phyloP scores from a whole-genome alignment of 2,797 vertebrate genomes.

The Pagetopsis macropterus region DNA sequence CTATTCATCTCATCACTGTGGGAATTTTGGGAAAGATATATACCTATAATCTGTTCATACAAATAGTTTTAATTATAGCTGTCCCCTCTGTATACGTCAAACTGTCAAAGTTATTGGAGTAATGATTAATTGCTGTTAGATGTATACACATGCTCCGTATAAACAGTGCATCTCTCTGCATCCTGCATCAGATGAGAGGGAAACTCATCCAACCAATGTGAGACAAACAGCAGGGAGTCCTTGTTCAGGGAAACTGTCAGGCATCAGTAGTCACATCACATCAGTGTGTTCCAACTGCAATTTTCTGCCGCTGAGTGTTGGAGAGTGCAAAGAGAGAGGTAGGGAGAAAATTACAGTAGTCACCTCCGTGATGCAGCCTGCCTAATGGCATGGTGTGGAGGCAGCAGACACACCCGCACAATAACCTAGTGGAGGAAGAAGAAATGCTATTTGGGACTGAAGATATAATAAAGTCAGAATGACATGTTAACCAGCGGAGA shows the following conservation, averaged over 20 bases:
- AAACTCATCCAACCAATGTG: slow-evolving; percentile 29
- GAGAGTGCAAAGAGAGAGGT: slow-evolving; percentile 58
- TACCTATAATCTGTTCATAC: too few relatives aligned
- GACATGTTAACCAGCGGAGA: slow-evolving; percentile 55
- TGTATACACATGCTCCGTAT: background rate
- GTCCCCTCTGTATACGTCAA: too few relatives aligned
- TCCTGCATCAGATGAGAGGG: slow-evolving; percentile 22
- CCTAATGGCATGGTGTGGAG: slow-evolving; percentile 69
- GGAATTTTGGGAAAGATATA: too few relatives aligned
- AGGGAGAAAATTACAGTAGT: slow-evolving; percentile 76
- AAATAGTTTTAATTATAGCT: too few relatives aligned
- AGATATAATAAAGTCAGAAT: slow-evolving; percentile 64
- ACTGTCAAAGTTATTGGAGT: background rate
- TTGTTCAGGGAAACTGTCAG: slow-evolving; percentile 53
- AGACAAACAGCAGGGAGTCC: slow-evolving; percentile 52
- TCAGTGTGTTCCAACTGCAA: slow-evolving; percentile 78
- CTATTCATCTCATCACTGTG: background rate
- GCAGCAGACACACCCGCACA: slow-evolving; percentile 54
- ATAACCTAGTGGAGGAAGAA: slow-evolving; percentile 27
- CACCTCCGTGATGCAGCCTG: slow-evolving; percentile 64
- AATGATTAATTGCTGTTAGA: background rate
- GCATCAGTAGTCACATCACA: slow-evolving; percentile 82
- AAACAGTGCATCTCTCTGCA: slow-evolving; percentile 18
- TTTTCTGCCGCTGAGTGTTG: slow-evolving; percentile 70
- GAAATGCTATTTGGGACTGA: slow-evolving; percentile 43